These are phyloP conservation scores for Phengaris alcon DNA, from an alignment of 2,888 invertebrate genomes.

Conservation along the genomic window DNA sequence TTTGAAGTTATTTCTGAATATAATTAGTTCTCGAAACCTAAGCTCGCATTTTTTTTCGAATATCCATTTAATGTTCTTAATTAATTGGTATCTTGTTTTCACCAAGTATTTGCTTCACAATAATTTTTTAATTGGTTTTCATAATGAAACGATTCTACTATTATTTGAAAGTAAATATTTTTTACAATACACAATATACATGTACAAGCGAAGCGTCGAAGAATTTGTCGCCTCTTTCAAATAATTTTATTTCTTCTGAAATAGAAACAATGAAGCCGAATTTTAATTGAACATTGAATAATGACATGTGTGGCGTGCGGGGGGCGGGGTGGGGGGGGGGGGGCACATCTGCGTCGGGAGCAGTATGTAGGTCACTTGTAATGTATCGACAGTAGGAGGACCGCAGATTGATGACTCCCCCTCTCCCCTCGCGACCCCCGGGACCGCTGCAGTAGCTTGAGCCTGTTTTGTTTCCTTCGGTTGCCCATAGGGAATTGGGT, in stretches of 20 bases:
- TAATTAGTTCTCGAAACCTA: conserved; percentile 15
- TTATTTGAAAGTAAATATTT: not conserved
- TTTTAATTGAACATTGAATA: conserved; percentile 22
- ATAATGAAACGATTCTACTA: not conserved
- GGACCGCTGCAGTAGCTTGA: conserved; percentile 53
- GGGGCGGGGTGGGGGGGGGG: conserved; percentile 31
- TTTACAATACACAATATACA: not conserved
- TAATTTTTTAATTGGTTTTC: not conserved
- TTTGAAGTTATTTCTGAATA: conserved; percentile 28
- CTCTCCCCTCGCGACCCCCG: conserved; percentile 41
- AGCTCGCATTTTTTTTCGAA: not conserved
- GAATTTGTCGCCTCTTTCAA: not conserved
- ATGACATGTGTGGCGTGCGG: conserved; percentile 8
- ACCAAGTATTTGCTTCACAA: not conserved
- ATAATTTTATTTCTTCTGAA: not conserved
- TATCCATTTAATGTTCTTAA: conserved; percentile 9
- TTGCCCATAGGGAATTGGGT: conserved; percentile 33
- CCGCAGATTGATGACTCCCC: conserved; percentile 65
- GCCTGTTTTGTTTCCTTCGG: conserved; percentile 46
- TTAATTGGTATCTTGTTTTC: not conserved
- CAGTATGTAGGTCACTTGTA: conserved; percentile 63
- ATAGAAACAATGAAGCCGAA: not conserved
- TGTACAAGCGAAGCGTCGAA: not conserved
- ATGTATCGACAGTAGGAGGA: conserved; percentile 61
- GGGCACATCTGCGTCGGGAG: conserved; percentile 60